Percentiles rank a stretch among this genome's conserved stretches.
Conservation (phyloP, 2,888 invertebrate species). For the Tinea trinotella region DNA sequence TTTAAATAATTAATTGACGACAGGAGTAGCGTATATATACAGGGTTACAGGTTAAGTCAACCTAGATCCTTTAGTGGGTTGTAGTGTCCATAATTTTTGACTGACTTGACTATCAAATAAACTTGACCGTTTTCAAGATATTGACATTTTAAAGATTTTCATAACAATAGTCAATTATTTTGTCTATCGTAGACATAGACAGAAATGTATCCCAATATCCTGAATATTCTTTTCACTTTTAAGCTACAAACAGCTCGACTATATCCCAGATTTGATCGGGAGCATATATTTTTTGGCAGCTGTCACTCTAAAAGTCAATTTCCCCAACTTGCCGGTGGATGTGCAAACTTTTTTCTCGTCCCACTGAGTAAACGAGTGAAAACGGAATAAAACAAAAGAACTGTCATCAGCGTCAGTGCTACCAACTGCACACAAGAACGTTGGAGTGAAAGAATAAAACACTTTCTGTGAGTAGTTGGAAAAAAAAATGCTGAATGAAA, state of each 20-base stretch:
- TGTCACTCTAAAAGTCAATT: slow-evolving; percentile 61
- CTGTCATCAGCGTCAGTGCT: slow-evolving; percentile 47
- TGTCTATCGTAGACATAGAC: too few relatives aligned
- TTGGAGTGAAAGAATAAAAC: slow-evolving; percentile 8
- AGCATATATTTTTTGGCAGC: slow-evolving; percentile 37
- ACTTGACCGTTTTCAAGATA: too few relatives aligned
- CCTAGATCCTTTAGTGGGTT: too few relatives aligned
- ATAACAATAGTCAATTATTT: too few relatives aligned
- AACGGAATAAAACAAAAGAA: slow-evolving; percentile 63
- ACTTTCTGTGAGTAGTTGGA: slow-evolving; percentile 10
- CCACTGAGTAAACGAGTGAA: slow-evolving; percentile 43
- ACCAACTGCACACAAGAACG: slow-evolving; percentile 15
- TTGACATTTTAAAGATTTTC: too few relatives aligned
- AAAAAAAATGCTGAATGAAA: slow-evolving; percentile 4
- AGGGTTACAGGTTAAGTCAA: too few relatives aligned
- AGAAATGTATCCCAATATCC: too few relatives aligned
- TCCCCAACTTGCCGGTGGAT: slow-evolving; percentile 46
- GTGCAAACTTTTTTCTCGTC: slow-evolving; percentile 47
- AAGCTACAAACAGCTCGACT: neutral
- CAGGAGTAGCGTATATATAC: too few relatives aligned
- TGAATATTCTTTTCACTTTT: neutral
- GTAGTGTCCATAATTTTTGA: too few relatives aligned
- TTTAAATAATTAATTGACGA: too few relatives aligned
- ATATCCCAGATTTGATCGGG: slow-evolving; percentile 22
- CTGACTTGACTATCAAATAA: too few relatives aligned